Evolutionary conservation across 2,797 vertebrate species (phyloP).

Genomic region (Sebastes jordani): DNA sequence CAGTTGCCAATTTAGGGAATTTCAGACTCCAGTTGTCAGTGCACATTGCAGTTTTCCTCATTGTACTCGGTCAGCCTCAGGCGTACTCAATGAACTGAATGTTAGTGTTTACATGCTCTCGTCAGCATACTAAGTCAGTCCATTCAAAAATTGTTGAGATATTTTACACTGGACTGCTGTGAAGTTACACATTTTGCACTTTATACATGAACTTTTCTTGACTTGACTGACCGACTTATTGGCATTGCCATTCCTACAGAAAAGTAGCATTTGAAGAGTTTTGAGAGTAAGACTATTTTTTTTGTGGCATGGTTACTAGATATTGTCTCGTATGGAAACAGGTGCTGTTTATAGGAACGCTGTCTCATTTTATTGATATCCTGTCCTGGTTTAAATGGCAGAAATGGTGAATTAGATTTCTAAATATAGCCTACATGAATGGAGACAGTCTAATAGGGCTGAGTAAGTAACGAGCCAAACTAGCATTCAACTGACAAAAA

Average conservation of each 20-base stretch:
- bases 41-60: neutral
- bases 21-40: neutral
- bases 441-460: constrained; percentile 24
- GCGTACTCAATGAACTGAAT: neutral
- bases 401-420: constrained; percentile 58
- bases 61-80: neutral
- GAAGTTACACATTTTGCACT: neutral
- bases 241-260: neutral
- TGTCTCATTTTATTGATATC: constrained; percentile 53
- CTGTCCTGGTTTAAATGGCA: constrained; percentile 61
- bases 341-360: constrained; percentile 41
- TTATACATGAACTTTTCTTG: neutral
- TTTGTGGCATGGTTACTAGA: neutral
- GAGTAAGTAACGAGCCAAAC: constrained; percentile 21
- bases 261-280: neutral
- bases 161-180: neutral
- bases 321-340: neutral
- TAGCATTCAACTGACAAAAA: constrained; percentile 24
- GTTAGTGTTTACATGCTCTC: neutral
- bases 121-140: neutral
- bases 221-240: neutral
- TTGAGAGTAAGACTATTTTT: neutral
- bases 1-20: neutral
- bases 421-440: constrained; percentile 57
- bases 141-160: neutral